phyloP scores from a whole-genome alignment of 2,888 invertebrate species.

The Drosophila picticornis region DNA sequence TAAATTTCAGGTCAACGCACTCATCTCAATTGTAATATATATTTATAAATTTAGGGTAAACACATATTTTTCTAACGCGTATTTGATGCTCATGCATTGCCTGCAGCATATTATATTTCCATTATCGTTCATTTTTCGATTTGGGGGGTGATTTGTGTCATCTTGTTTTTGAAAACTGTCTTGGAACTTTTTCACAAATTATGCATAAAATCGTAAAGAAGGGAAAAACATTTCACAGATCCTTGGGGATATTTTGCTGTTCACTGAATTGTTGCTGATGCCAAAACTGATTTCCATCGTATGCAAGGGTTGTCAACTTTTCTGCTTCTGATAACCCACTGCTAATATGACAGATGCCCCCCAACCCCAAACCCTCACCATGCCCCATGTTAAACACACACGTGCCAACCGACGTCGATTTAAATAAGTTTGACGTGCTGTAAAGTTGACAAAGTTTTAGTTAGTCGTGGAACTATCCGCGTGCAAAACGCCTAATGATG shows the following conservation, averaged over 20 bases:
- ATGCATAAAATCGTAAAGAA: constrained; percentile 65
- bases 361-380: not conserved
- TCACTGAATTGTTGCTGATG: constrained; percentile 74
- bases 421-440: constrained; percentile 71
- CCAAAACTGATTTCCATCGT: constrained; percentile 65
- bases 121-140: constrained; percentile 58
- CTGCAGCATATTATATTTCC: constrained; percentile 59
- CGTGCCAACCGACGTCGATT: constrained; percentile 66
- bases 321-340: constrained; percentile 43
- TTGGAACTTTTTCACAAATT: constrained; percentile 67
- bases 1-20: not conserved
- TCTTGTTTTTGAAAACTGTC: constrained; percentile 45
- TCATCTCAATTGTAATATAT: not conserved
- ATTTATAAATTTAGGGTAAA: not conserved
- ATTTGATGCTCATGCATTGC: constrained; percentile 8
- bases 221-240: constrained; percentile 24
- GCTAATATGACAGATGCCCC: constrained; percentile 62
- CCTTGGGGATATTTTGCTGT: constrained; percentile 80
- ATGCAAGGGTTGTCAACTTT: constrained; percentile 65
- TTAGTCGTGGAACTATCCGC: constrained; percentile 16
- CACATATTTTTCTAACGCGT: constrained; percentile 1
- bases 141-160: constrained; percentile 68
- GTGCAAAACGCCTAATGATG: constrained; percentile 58
- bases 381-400: constrained; percentile 29
- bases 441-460: constrained; percentile 63